Conservation (phyloP, 2,113 vertebrate species). For the Embiotoca jacksoni region DNA sequence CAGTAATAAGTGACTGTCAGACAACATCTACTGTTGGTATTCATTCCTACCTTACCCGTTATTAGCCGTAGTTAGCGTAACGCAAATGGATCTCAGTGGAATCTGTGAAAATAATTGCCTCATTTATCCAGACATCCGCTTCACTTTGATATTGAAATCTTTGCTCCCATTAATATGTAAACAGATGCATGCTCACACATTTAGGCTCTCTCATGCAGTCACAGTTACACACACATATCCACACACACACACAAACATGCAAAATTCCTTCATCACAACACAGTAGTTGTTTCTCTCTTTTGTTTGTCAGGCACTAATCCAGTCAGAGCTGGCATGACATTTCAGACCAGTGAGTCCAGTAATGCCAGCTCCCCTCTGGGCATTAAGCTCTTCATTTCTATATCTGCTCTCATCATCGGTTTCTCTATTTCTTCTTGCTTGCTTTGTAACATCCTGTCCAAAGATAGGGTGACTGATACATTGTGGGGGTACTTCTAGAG, state of each 20-base stretch:
- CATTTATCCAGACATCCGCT: constrained; percentile 59
- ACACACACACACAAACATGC: constrained; percentile 6
- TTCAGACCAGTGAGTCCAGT: constrained; percentile 9
- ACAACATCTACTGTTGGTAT: constrained; percentile 21
- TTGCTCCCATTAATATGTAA: constrained; percentile 50
- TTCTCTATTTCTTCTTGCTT: too few relatives aligned
- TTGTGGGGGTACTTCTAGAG: too few relatives aligned
- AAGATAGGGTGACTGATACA: too few relatives aligned
- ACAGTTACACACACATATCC: background rate
- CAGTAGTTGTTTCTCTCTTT: background rate
- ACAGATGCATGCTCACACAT: constrained; percentile 35
- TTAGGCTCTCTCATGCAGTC: constrained; percentile 5
- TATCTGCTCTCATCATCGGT: too few relatives aligned
- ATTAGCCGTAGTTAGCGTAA: constrained; percentile 56
- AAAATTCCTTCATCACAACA: background rate
- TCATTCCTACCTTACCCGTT: constrained; percentile 41
- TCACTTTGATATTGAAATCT: constrained; percentile 64
- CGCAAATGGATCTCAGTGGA: constrained; percentile 56
- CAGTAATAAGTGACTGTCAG: constrained; percentile 19
- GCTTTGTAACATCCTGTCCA: too few relatives aligned
- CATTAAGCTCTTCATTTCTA: constrained; percentile 13
- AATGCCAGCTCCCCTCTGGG: constrained; percentile 1
- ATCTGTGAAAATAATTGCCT: constrained; percentile 54
- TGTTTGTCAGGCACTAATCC: constrained; percentile 3
- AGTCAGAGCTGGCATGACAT: constrained; percentile 5